Evolutionary conservation across 2,888 invertebrate genomes (phyloP), one percentile per base, ranked within the genome.

Genomic region (Acronicta leporina): DNA sequence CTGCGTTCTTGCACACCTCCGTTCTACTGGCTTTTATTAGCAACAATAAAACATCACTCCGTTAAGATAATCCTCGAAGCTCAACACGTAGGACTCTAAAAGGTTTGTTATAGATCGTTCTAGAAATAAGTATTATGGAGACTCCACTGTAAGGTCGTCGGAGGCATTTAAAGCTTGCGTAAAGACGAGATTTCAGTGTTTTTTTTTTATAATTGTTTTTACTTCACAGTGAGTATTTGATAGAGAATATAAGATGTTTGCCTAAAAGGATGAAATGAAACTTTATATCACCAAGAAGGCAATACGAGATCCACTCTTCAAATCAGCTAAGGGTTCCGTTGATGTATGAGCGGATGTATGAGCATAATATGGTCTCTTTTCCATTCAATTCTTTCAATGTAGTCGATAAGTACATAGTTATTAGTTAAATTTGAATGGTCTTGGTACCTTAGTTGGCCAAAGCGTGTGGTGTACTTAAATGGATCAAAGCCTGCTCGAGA

Each of bases 41-140:
- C 74, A 74, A 77, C 82, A 81, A 80, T 88, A 85, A 88, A 88
- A 86, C 77, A 81, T 76, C 79, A 80, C 81, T 80, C 73, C 73
- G 73, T 80, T 74, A 68, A 80, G 75, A 83, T 85, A 83, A 82
- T 84, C 80, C 75, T 64, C 51, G 55, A 61, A 75, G 64, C 73
- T 62, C 52, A 50, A 62, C 68, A 63, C 72, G 63, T 42, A 63
- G 46, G 41, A 52, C 45, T 55, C 54, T 66, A 66, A 68, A 68
- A 69, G 65, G 65, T 66, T 65, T 46, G 59, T 63, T 68, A 54
- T 57, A 69, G 47, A 65, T 51, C 58, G 46, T 52, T 54, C 55
- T 59, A 54, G 51, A 59, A 27, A 38, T 49, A 51, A 58, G 33
- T 72, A 13, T 38, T 50, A 55, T 38, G 54, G 27, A 30, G 33